Conservation (phyloP, 2,113 vertebrate species). For the Zootoca vivipara region DNA sequence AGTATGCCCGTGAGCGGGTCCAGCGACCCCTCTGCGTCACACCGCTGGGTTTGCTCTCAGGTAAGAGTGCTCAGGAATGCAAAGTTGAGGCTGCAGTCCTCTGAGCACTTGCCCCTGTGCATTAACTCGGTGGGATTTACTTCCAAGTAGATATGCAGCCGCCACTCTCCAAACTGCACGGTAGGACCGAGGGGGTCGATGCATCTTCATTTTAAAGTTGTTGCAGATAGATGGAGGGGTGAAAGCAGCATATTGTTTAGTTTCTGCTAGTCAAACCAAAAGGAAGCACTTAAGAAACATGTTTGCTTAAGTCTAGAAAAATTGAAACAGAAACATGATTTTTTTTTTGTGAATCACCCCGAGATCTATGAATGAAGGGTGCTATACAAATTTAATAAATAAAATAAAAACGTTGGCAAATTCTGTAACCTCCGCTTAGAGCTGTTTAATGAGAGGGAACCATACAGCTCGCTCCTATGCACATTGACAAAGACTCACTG, state of each 20-base stretch:
- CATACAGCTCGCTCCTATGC: neutral
- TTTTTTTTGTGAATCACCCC: no score
- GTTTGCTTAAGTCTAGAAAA: neutral
- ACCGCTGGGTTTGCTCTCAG: no score
- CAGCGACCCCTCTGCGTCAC: no score
- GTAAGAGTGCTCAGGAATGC: no score
- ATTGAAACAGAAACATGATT: neutral
- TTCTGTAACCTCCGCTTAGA: neutral
- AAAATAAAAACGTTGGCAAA: neutral
- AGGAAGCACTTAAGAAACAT: neutral
- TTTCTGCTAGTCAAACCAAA: neutral
- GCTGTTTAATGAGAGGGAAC: neutral
- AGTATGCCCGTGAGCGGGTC: no score
- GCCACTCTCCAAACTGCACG: neutral
- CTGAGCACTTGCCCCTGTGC: no score
- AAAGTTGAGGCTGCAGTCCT: no score
- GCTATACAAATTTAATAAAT: no score
- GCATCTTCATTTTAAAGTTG: neutral
- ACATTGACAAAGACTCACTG: neutral
- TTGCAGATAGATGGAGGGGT: neutral
- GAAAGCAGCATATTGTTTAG: neutral
- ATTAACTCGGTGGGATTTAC: neutral
- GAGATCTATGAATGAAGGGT: no score
- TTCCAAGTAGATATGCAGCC: neutral
- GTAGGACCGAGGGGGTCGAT: neutral